Evolutionary conservation across 2,888 invertebrate species (phyloP).

Genomic region (Heliconius erato): DNA sequence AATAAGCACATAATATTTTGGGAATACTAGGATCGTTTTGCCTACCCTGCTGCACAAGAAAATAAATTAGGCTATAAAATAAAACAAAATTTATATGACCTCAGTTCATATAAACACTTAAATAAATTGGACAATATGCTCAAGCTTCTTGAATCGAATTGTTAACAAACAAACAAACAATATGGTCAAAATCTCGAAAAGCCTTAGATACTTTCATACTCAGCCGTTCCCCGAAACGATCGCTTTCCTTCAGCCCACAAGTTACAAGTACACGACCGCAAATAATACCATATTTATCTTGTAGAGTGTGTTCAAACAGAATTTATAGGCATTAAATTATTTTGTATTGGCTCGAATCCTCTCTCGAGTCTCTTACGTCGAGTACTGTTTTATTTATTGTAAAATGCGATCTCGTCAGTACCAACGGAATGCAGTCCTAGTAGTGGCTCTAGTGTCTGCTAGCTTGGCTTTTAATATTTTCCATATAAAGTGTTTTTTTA

Average conservation of each 20-base stretch:
- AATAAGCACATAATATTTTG: too few species aligned
- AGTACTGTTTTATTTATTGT: not conserved
- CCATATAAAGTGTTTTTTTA: conserved; percentile 33
- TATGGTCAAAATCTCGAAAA: not conserved
- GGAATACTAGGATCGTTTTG: too few species aligned
- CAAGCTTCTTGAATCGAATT: not conserved
- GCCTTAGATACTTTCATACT: conserved; percentile 3
- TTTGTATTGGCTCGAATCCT: not conserved
- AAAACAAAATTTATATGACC: too few species aligned
- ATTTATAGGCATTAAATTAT: conserved; percentile 8
- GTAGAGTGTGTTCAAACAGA: not conserved
- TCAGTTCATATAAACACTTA: too few species aligned
- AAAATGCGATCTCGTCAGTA: not conserved
- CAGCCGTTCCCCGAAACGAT: not conserved
- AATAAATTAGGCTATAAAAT: too few species aligned
- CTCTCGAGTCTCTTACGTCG: not conserved
- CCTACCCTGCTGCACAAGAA: too few species aligned
- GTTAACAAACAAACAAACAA: not conserved
- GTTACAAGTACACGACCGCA: not conserved
- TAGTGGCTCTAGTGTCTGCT: conserved; percentile 14
- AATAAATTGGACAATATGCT: not conserved
- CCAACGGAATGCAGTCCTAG: not conserved
- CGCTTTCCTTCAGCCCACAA: not conserved
- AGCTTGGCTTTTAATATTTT: conserved; percentile 41
- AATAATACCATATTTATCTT: not conserved